Evolutionary conservation across 1,140 invertebrate genomes (phyloP), one percentile per base, ranked within the genome.

Genomic region (Bombus superbus): DNA sequence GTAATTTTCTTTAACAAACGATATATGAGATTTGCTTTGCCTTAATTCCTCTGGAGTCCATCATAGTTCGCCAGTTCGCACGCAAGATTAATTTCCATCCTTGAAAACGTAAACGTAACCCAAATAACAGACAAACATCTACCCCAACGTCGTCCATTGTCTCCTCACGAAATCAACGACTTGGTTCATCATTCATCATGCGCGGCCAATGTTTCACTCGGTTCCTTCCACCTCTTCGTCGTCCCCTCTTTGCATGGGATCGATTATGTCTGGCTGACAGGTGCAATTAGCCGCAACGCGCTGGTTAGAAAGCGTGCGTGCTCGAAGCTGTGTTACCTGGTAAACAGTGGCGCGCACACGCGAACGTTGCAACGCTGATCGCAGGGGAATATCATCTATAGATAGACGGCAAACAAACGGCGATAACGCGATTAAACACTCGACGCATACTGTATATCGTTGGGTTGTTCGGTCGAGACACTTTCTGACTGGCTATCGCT

Each of bases 191-290:
- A 69, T 86, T 64, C 59, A 44, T 15, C 25, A 66, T 10, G 53
- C 5, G 38, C 44, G 13, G n/a, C 32, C 35, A 71, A 84, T 57
- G 47, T 22, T 76, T 86, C 35, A 62, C 32, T 57, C n/a, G 44
- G 40, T 57, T 53, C 42, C n/a, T 25, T 75, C 32, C 64, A 68
- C 57, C 81, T 42, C 42, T 76, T 62, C 59, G 62, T 53, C 6
- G 25, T 42, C 66, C 59, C 53, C 73, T 53, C 82, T 79, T 86
- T 59, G 73, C 42, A 28, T 59, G 5, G 68, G 83, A 82, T 89
- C 79, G 85, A 89, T 89, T 89, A 86, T 82, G 64, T 81, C 74
- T 78, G 35, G 64, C 72, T 89, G 88, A 86, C 88, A 89, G 87
- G 84, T 47, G 83, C 87, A 89, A 89, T 89, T 89, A 89, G 87